Percentiles rank a stretch among this genome's conserved stretches.
phyloP scores from a whole-genome alignment of 2,113 vertebrate species.

The Edolisoma coerulescens region DNA sequence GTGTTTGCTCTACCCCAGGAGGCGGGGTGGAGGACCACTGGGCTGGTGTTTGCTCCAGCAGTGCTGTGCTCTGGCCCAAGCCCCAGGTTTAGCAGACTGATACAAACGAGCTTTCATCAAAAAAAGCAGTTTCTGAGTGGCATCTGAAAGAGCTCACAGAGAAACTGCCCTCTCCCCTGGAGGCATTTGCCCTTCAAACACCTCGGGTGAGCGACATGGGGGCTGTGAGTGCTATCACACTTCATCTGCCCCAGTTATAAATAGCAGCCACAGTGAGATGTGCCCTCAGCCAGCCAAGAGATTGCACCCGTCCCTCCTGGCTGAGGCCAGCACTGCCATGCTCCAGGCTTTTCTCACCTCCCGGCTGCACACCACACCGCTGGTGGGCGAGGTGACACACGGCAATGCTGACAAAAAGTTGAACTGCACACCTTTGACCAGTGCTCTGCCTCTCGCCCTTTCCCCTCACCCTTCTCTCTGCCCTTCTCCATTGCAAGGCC shows the following conservation, averaged over 20 bases:
- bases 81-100: not conserved
- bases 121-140: not conserved
- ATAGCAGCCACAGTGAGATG: not conserved
- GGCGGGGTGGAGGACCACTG: not conserved
- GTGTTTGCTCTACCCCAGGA: not conserved
- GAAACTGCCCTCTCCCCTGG: not conserved
- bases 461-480: not conserved
- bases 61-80: fast-evolving
- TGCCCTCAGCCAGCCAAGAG: not conserved
- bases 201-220: fast-evolving
- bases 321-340: fast-evolving
- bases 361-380: fast-evolving
- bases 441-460: fast-evolving
- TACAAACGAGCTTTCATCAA: not conserved
- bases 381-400: fast-evolving
- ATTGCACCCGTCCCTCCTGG: fast-evolving
- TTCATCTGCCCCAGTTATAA: not conserved
- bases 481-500: not conserved
- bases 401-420: not conserved
- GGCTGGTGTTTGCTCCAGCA: not conserved
- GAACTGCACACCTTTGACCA: fast-evolving
- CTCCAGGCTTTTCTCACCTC: not conserved
- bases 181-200: not conserved
- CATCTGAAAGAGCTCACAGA: not conserved
- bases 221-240: not conserved